Conservation (phyloP, 1,140 invertebrate genomes). For the Dendroctonus valens region DNA sequence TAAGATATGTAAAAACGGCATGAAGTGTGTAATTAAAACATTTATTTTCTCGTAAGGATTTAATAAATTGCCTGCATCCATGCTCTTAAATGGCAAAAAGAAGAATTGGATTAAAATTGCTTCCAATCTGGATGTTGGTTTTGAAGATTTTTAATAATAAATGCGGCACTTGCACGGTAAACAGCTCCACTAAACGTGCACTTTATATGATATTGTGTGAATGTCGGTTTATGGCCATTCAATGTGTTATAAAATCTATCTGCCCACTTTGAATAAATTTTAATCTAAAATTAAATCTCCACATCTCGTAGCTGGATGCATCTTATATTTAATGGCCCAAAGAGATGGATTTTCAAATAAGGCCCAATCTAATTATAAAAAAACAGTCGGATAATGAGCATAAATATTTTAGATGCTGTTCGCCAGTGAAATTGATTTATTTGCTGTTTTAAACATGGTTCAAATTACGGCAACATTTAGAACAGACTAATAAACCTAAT, state of each 20-base stretch:
- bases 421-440: no score
- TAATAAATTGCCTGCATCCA: conserved; percentile 19
- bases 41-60: conserved; percentile 17
- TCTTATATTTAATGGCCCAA: conserved; percentile 17
- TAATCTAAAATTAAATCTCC: no score
- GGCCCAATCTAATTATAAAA: conserved; percentile 22
- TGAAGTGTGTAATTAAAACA: conserved; percentile 23
- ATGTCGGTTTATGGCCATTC: no score
- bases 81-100: conserved; percentile 9
- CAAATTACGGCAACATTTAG: no score
- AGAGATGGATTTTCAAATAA: conserved; percentile 17
- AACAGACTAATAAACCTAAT: no score
- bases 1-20: conserved; percentile 11
- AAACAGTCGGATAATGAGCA: conserved; percentile 14
- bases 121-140: conserved; percentile 5
- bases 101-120: conserved; percentile 5
- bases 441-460: no score
- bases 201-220: no score
- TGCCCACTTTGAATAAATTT: no score
- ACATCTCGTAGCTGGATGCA: conserved; percentile 10
- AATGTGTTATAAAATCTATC: no score
- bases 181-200: no score
- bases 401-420: background rate
- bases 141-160: no score
- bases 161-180: no score